These are phyloP conservation scores for Cheilosia soror DNA, from an alignment of 2,888 invertebrate species.

Conservation along the genomic window DNA sequence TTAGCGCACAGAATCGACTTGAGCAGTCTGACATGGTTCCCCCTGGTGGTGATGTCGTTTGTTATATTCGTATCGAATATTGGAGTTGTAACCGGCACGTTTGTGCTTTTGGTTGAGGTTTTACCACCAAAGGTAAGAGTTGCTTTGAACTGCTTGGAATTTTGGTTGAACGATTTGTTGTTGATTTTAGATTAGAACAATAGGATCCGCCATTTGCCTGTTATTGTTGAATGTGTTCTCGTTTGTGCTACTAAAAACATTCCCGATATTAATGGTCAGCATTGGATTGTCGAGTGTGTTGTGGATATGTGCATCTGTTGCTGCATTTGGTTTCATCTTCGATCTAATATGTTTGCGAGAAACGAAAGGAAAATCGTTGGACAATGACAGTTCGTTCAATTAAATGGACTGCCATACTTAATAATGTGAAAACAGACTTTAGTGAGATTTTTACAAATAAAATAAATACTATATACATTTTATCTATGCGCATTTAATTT, in stretches of 20 bases:
- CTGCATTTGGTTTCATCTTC: conserved; percentile 79
- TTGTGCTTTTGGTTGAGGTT: conserved; percentile 81
- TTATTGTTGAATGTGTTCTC: conserved; percentile 78
- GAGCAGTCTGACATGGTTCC: conserved; percentile 78
- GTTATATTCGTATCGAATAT: conserved; percentile 80
- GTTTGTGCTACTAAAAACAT: conserved; percentile 79
- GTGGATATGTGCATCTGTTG: conserved; percentile 80
- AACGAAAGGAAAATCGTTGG: conserved; percentile 81
- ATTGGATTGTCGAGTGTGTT: conserved; percentile 80
- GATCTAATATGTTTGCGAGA: conserved; percentile 80
- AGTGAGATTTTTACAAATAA: too few species aligned
- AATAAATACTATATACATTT: too few species aligned
- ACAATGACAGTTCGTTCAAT: conserved; percentile 75
- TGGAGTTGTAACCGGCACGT: conserved; percentile 80
- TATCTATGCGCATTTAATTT: too few species aligned
- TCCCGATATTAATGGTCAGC: conserved; percentile 79
- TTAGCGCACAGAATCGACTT: conserved; percentile 75
- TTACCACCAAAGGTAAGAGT: conserved; percentile 80
- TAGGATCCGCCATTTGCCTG: conserved; percentile 79
- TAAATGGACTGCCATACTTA: not conserved
- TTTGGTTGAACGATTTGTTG: conserved; percentile 1
- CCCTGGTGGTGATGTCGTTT: conserved; percentile 79
- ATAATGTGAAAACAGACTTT: too few species aligned
- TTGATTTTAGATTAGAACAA: conserved; percentile 79
- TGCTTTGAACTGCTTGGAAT: not conserved